Evolutionary conservation across 2,888 invertebrate species (phyloP).

Genomic region (Sphecodes monilicornis): DNA sequence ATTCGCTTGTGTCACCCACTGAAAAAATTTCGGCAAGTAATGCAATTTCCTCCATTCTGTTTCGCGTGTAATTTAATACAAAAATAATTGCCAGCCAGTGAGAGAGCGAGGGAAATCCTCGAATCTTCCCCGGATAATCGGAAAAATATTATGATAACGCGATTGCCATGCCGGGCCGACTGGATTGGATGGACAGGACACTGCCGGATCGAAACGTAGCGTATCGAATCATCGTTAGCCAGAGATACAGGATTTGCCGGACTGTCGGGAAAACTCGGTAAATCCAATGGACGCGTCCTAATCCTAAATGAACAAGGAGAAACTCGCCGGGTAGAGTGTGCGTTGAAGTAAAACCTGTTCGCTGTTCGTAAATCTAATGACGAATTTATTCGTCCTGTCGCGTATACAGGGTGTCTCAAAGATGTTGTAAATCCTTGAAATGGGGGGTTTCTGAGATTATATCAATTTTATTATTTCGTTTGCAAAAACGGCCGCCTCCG

Average conservation of each 20-base stretch:
- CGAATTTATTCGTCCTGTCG: constrained; percentile 74
- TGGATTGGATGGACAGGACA: constrained; percentile 32
- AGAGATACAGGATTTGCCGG: constrained; percentile 81
- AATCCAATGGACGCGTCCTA: constrained; percentile 75
- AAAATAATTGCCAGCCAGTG: constrained; percentile 23
- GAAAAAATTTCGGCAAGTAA: constrained; percentile 3
- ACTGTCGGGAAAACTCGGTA: constrained; percentile 74
- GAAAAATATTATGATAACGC: constrained; percentile 83
- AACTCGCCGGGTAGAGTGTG: constrained; percentile 24
- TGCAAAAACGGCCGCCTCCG: no score
- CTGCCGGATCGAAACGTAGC: constrained; percentile 29
- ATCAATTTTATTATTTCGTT: no score
- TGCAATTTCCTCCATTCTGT: constrained; percentile 34
- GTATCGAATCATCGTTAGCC: constrained; percentile 84
- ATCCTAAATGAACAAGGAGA: constrained; percentile 77
- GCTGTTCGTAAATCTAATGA: constrained; percentile 75
- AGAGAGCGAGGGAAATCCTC: constrained; percentile 65
- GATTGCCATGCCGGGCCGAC: constrained; percentile 75
- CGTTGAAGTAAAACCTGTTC: constrained; percentile 60
- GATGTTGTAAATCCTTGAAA: no score
- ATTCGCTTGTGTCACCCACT: constrained; percentile 4
- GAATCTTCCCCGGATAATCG: constrained; percentile 72
- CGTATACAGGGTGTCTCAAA: no score
- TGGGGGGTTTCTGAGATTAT: no score
- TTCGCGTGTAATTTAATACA: constrained; percentile 13